Evolutionary conservation across 2,113 vertebrate genomes (phyloP), one percentile per base, ranked within the genome.

Genomic region (Dipodomys spectabilis): DNA sequence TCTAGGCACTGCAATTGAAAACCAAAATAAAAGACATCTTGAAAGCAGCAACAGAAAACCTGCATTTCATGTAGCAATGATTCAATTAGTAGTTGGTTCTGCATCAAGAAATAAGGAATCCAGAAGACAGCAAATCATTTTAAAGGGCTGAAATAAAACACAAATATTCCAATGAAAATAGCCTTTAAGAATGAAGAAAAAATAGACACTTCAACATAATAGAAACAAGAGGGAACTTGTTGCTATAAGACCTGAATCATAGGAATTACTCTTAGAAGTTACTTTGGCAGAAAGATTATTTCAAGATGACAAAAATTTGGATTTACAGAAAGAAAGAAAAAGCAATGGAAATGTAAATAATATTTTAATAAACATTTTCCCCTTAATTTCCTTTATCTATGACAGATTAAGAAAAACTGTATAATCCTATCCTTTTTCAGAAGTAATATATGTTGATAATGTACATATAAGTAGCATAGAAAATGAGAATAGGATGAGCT

Each of bases 31-130:
- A 81, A 30, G 85, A 68, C 67, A 62, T 35, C 16, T 74, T 62
- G 25, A 85, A 92, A 90, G 68, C 10, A 80, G 60, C 73, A 92
- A 81, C 7, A 27, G 57, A 28, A 81, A 88, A 79, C 73, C n/a
- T 19, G 20, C 1, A 1, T 83, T 73, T 62, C 74, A 68, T 62
- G 68, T 10, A 84, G 22, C 20, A 11, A 64, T 67, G 16, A 75
- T n/a, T 64, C 27, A 90, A 23, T 81, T 85, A 92, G 27, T 72
- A 65, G 35, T 49, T 86, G 27, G 13, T 32, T 93, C 78, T 39
- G 72, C 13, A 67, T 77, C 39, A 72, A 32, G 35, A 30, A 72
- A 82, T 67, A 45, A 39, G 65, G 32, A 35, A 16, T 1, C 12
- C 23, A 78, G 57, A 88, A 82, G 27, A 78, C n/a, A 60, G 39